Evolutionary conservation across 2,113 vertebrate genomes (phyloP), one percentile per base, ranked within the genome.

Genomic region (Canis aureus): DNA sequence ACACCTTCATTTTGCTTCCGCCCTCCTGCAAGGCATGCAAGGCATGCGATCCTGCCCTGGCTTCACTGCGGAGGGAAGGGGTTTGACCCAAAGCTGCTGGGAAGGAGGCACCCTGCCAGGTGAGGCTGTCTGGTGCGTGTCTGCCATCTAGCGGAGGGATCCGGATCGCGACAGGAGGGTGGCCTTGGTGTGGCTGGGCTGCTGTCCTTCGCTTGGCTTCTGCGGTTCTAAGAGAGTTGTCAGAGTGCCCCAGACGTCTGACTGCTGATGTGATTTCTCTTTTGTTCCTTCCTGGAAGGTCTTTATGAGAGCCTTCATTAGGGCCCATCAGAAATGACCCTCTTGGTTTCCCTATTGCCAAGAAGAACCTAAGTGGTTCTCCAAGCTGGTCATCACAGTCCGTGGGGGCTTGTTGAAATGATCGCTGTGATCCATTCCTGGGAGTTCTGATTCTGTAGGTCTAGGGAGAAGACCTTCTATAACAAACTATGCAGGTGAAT

Each of bases 61-160:
- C 43, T 23, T 69, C 43, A 15, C 20, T 2, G 25, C 23, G 1
- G 55, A 51, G 16, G n/a, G 49, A 90, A 27, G 2, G 3, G 8
- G 55, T 2, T 35, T 23, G 53, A 53, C 13, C 22, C 23, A 3
- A 20, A 43, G 9, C 25, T 5, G 22, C 55, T 0, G 3, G 32
- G 27, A 35, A 2, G 38, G 27, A 11, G 23, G 12, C 19, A 1
- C 32, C 9, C 22, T 11, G 5, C 11, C 1, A 13, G 3, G 32
- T 17, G 20, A 38, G 60, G 55, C 27, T 85, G 25, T 5, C 11
- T 62, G 80, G 25, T 53, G 62, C 22, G 6, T 29, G 69, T 6
- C 78, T 94, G 95, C 96, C 97, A 87, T 29, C 96, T 98, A 51
- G 91, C 22, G 97, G 89, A 38, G 35, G 8, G 27, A 90, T 11